Conservation (phyloP, 2,797 vertebrate species). For the Rhinatrema bivittatum region DNA sequence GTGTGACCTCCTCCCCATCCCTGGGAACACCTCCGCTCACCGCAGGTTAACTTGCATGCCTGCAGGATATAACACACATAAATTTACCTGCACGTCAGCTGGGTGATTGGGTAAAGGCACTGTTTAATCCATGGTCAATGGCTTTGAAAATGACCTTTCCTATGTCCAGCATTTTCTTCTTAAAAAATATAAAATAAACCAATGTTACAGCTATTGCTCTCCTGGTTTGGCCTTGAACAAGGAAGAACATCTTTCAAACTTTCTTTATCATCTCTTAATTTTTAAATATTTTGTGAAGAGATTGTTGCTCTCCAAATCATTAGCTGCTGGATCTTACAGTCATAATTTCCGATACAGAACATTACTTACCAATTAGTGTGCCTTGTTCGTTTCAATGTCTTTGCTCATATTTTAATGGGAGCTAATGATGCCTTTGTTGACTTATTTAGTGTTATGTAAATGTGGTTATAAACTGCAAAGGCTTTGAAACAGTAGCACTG, state of each 20-base stretch:
- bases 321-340: conserved; percentile 85
- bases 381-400: conserved; percentile 89
- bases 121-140: too few species aligned
- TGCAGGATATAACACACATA: too few species aligned
- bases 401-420: conserved; percentile 94
- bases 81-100: too few species aligned
- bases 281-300: conserved; percentile 86
- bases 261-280: conserved; percentile 63
- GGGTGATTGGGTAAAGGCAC: too few species aligned
- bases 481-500: conserved; percentile 54
- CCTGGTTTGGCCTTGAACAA: too few species aligned
- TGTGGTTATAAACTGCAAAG: conserved; percentile 70
- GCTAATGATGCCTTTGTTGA: conserved; percentile 94
- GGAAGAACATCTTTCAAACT: conserved; percentile 43
- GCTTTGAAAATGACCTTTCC: too few species aligned
- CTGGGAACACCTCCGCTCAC: too few species aligned
- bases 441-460: conserved; percentile 77
- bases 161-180: too few species aligned
- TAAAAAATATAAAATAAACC: too few species aligned
- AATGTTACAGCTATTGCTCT: too few species aligned
- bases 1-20: too few species aligned
- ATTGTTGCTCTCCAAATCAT: conserved; percentile 85
- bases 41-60: too few species aligned
- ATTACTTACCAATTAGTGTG: conserved; percentile 98
- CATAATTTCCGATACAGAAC: conserved; percentile 95